phyloP scores from a whole-genome alignment of 2,888 invertebrate genomes.

The Polylopha cassiicola region DNA sequence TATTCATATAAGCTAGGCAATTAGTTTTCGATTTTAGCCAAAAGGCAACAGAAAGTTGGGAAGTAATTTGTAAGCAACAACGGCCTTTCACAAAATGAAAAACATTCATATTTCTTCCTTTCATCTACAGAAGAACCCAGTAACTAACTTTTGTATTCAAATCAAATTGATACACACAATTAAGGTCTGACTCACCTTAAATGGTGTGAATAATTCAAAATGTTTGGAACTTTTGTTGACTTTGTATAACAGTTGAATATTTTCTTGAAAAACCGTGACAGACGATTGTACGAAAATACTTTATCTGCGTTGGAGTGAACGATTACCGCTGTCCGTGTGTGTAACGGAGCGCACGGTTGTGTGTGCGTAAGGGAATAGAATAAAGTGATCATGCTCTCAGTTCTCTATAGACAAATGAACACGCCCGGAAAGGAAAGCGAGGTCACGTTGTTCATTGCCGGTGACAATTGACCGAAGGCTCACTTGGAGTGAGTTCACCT shows the following conservation, averaged over 20 bases:
- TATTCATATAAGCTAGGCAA: no score
- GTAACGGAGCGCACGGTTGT: constrained; percentile 19
- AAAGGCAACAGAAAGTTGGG: neutral
- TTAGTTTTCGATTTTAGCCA: constrained; percentile 2
- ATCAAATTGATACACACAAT: constrained; percentile 2
- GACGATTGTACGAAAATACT: constrained; percentile 29
- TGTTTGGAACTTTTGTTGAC: constrained; percentile 10
- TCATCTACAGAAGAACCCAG: constrained; percentile 7
- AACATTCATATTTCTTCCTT: constrained; percentile 10
- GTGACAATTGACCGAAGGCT: constrained; percentile 55
- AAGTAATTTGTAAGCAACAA: constrained; percentile 7
- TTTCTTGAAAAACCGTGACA: constrained; percentile 11
- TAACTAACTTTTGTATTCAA: constrained; percentile 3
- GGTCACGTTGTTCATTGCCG: constrained; percentile 50
- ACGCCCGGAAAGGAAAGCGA: constrained; percentile 33
- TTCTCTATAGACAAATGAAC: constrained; percentile 44
- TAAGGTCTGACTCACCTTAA: constrained; percentile 8
- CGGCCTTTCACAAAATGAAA: constrained; percentile 1
- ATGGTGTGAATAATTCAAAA: constrained; percentile 13
- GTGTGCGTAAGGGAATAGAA: constrained; percentile 11
- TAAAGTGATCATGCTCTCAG: constrained; percentile 18
- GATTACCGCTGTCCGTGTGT: constrained; percentile 34
- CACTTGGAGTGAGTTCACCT: constrained; percentile 48
- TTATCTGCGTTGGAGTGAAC: constrained; percentile 36
- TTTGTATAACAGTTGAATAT: constrained; percentile 7